phyloP scores from a whole-genome alignment of 2,888 invertebrate species.

The Malthinus flaveolus region DNA sequence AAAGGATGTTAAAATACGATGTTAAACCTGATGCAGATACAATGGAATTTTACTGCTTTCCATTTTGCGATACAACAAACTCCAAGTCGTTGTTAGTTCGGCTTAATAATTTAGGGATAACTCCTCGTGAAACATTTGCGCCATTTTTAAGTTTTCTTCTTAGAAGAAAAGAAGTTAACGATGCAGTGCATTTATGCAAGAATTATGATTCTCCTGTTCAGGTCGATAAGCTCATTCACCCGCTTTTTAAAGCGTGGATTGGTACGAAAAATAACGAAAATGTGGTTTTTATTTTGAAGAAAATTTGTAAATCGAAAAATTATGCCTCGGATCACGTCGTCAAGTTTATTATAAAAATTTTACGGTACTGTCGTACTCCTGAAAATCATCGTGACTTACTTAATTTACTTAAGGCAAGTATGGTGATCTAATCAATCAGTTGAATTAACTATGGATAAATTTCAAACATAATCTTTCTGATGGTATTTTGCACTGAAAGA shows the following conservation, averaged over 20 bases:
- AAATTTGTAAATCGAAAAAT: conserved; percentile 53
- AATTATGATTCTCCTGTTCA: conserved; percentile 1
- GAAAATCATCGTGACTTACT: conserved; percentile 53
- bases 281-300: conserved; percentile 57
- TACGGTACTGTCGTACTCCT: conserved; percentile 54
- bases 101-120: conserved; percentile 53
- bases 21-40: conserved; percentile 63
- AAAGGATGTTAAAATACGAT: conserved; percentile 59
- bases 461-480: too few species aligned
- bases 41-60: conserved; percentile 58
- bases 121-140: conserved; percentile 35
- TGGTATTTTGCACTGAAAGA: too few species aligned
- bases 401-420: conserved; percentile 54
- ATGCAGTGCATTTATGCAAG: conserved; percentile 58
- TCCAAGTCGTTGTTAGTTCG: conserved; percentile 57
- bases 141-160: conserved; percentile 24
- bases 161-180: conserved; percentile 22
- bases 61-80: conserved; percentile 58
- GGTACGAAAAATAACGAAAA: conserved; percentile 56
- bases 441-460: too few species aligned
- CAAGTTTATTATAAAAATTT: conserved; percentile 57
- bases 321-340: conserved; percentile 61
- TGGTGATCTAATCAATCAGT: too few species aligned
- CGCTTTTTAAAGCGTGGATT: conserved; percentile 56
- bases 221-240: conserved; percentile 49